Evolutionary conservation across 1,140 invertebrate genomes (phyloP).

Genomic region (Nephotettix cincticeps): DNA sequence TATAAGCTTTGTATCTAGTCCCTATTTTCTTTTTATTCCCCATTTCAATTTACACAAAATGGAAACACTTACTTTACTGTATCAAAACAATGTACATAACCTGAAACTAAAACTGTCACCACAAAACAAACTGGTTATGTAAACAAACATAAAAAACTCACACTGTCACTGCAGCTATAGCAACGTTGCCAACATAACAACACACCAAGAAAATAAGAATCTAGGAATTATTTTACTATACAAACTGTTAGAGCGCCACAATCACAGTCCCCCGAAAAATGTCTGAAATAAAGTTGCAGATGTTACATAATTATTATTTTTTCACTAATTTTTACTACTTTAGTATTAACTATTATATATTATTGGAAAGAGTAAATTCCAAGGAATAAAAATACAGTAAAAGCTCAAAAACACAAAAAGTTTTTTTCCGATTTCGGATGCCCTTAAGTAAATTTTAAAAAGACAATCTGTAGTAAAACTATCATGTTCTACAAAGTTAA

Average conservation of each 20-base stretch:
- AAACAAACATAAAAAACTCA: not conserved
- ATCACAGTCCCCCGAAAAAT: too few species aligned
- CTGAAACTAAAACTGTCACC: not conserved
- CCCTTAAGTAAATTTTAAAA: too few species aligned
- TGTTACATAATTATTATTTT: too few species aligned
- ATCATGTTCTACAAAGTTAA: too few species aligned
- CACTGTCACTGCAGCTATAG: not conserved
- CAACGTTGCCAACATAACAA: constrained; percentile 9
- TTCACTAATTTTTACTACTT: too few species aligned
- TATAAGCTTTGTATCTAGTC: not conserved
- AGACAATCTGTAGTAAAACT: too few species aligned
- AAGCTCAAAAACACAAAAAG: too few species aligned
- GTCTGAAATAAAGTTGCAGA: too few species aligned
- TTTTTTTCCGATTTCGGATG: too few species aligned
- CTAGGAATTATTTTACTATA: constrained; percentile 33
- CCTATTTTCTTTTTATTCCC: constrained; percentile 9
- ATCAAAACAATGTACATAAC: not conserved
- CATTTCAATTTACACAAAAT: constrained; percentile 9
- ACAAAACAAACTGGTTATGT: not conserved
- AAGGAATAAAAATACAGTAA: too few species aligned
- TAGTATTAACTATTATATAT: too few species aligned
- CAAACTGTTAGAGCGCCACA: not conserved
- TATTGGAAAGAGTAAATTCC: too few species aligned
- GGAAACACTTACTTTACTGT: not conserved
- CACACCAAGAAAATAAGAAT: not conserved